Evolutionary conservation across 2,888 invertebrate species (phyloP).

Genomic region (Diarsia dahlii): DNA sequence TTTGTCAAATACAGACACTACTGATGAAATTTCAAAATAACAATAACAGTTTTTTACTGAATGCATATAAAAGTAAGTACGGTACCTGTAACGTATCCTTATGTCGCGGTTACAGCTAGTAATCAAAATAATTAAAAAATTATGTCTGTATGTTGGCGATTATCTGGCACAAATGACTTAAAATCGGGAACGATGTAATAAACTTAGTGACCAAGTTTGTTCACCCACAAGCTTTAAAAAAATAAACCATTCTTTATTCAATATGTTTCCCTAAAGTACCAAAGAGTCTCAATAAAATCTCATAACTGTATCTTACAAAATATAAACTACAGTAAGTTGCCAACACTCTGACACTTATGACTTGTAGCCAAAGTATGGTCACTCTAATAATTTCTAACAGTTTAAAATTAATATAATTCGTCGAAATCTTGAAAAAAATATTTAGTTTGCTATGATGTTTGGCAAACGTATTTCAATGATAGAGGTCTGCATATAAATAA

Average conservation of each 20-base stretch:
- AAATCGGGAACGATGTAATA: neutral
- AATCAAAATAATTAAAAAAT: neutral
- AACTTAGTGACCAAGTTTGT: neutral
- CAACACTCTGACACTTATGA: slow-evolving; percentile 63
- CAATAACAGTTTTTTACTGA: no score
- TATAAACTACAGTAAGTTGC: slow-evolving; percentile 66
- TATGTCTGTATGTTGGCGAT: neutral
- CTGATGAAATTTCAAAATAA: no score
- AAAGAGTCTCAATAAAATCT: slow-evolving; percentile 29
- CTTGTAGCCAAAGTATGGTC: slow-evolving; percentile 60
- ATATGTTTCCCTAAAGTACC: neutral
- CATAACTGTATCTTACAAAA: slow-evolving; percentile 62
- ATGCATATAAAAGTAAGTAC: no score
- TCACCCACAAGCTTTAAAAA: neutral
- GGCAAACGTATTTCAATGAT: neutral
- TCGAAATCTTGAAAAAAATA: neutral
- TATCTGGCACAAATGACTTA: neutral
- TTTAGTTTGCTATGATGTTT: neutral
- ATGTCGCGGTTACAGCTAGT: no score
- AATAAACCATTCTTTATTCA: neutral
- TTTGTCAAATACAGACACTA: neutral
- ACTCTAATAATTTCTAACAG: neutral
- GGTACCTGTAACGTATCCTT: no score
- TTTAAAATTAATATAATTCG: neutral
- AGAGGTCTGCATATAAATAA: neutral